Evolutionary conservation across 1,140 invertebrate genomes (phyloP), one percentile per base, ranked within the genome.

Genomic region (Leptinotarsa lineolata): DNA sequence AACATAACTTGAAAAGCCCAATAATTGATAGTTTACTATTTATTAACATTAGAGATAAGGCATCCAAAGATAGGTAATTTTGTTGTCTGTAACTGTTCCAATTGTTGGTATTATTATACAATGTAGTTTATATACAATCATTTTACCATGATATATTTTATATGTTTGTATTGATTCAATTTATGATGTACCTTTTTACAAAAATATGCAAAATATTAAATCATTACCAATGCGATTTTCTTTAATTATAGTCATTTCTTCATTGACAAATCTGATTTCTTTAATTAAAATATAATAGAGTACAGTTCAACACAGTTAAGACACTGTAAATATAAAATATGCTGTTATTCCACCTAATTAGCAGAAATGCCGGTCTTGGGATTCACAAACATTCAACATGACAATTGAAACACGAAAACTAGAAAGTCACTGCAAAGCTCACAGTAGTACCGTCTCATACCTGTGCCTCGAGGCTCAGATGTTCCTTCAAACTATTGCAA

Each of bases 71-170:
- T 68, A 68, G 66, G 44, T 68, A 68, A 68, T 45, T 68, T 68
- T 54, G 48, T 54, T 54, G 48, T 54, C 48, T n/a, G 48, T 54
- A 54, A 54, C 48, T 54, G 48, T 54, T 54, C 48, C 58, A 59
- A 59, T 71, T 71, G 58, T 71, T 71, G 21, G 68, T 70, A 21
- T 63, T 68, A 44, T 59, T 71, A 71, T 46, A 39, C 30, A 59
- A 15, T 63, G 39, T 61, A 61, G 69, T 61, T 69, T 69, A 69
- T 54, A 63, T 63, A 71, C 69, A 63, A 63, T 71, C 60, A 71
- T 71, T 71, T 71, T 71, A 71, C 58, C 69, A 71, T 69, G 21
- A 69, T 71, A 71, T 71, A 71, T 71, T 63, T 71, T 71, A 71
- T 71, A 71, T 63, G 69, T 71, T 71, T 45, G 24, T 71, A 71